Evolutionary conservation across 2,888 invertebrate genomes (phyloP).

Genomic region (Eupelmus urozonus): DNA sequence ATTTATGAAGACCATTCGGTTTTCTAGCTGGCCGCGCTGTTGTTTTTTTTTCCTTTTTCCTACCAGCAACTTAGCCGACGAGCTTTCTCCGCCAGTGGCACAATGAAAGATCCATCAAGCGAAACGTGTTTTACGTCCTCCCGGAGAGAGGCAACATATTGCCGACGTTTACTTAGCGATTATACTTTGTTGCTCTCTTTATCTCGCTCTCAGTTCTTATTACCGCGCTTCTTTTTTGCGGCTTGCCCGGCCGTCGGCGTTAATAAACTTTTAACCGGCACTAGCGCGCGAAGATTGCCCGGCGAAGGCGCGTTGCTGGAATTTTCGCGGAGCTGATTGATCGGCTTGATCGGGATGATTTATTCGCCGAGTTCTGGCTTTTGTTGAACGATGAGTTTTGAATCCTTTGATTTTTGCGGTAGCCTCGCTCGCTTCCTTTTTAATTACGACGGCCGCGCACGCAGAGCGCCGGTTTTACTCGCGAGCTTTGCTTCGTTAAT

Average conservation of each 20-base stretch:
- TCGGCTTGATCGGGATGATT: slow-evolving; percentile 13
- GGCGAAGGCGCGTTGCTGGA: background rate
- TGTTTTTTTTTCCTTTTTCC: slow-evolving; percentile 65
- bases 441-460: too few species aligned
- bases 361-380: slow-evolving; percentile 1
- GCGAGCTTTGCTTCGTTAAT: too few species aligned
- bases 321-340: background rate
- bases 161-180: slow-evolving; percentile 30
- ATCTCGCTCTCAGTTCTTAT: background rate
- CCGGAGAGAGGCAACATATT: slow-evolving; percentile 17
- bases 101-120: slow-evolving; percentile 43
- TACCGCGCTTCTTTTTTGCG: background rate
- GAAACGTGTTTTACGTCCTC: slow-evolving; percentile 44
- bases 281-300: background rate
- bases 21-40: slow-evolving; percentile 62
- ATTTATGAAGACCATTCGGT: slow-evolving; percentile 75
- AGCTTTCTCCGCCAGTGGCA: too few species aligned
- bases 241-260: background rate
- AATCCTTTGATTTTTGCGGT: too few species aligned
- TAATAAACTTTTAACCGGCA: slow-evolving; percentile 22
- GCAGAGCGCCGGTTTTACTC: too few species aligned
- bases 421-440: too few species aligned
- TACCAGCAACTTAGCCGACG: slow-evolving; percentile 7
- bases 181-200: slow-evolving; percentile 27
- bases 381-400: background rate